Conservation (phyloP, 2,113 vertebrate species). For the Ctenomys sociabilis region DNA sequence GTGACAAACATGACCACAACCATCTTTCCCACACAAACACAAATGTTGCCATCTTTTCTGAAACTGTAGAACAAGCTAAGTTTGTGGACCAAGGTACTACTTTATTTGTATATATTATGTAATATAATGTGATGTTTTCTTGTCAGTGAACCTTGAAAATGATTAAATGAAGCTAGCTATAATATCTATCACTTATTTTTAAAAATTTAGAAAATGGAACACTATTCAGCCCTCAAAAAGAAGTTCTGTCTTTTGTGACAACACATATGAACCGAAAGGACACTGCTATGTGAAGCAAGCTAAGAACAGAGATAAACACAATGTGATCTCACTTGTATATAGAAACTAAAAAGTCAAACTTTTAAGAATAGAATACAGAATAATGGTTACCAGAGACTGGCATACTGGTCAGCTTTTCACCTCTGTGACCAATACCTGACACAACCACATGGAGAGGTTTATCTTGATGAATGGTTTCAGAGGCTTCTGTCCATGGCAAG, state of each 20-base stretch:
- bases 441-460: neutral
- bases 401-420: neutral
- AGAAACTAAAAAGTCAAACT: neutral
- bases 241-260: neutral
- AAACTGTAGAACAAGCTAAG: neutral
- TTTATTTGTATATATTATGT: neutral
- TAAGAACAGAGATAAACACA: neutral
- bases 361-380: neutral
- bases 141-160: neutral
- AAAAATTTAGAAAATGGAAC: neutral
- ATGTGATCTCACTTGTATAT: neutral
- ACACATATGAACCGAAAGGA: neutral
- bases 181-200: neutral
- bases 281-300: neutral
- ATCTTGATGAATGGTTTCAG: neutral
- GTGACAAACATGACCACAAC: neutral
- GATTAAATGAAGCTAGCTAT: neutral
- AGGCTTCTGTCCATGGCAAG: neutral
- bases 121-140: too few relatives aligned
- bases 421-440: neutral
- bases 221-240: neutral
- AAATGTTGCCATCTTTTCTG: neutral
- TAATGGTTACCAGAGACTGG: too few relatives aligned
- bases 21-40: neutral
- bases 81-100: neutral